A percentile compares a stretch with the other conserved stretches of the same genome.
phyloP scores from a whole-genome alignment of 2,888 invertebrate genomes.

The Alcis repandata region DNA sequence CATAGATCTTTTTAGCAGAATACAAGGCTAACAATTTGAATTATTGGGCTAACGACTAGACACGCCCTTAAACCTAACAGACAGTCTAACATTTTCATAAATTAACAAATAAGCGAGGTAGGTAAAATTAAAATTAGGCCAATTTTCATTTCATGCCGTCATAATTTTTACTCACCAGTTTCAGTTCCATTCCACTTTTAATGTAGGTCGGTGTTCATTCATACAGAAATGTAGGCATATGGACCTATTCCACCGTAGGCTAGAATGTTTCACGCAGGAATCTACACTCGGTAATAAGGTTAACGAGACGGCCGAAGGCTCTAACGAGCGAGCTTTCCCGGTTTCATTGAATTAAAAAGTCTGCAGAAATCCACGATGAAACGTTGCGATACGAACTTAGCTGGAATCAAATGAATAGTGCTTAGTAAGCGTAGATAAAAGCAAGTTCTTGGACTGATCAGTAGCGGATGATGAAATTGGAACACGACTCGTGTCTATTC shows the following conservation, averaged over 20 bases:
- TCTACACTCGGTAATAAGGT: slow-evolving; percentile 71
- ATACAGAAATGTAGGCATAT: slow-evolving; percentile 50
- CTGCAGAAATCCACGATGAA: slow-evolving; percentile 43
- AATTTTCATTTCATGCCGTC: slow-evolving; percentile 6
- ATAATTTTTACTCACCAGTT: slow-evolving; percentile 33
- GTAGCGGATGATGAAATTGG: slow-evolving; percentile 54
- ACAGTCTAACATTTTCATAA: neutral
- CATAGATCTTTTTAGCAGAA: neutral
- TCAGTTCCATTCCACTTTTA: slow-evolving; percentile 43
- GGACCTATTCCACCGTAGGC: slow-evolving; percentile 44
- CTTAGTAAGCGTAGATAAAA: slow-evolving; percentile 36
- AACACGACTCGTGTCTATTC: slow-evolving; percentile 55
- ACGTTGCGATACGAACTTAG: slow-evolving; percentile 22
- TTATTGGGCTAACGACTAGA: neutral
- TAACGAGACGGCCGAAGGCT: slow-evolving; percentile 74
- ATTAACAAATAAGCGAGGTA: neutral
- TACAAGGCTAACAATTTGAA: neutral
- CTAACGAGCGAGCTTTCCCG: slow-evolving; percentile 69
- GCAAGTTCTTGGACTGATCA: slow-evolving; percentile 40
- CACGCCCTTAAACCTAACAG: neutral
- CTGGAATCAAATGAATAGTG: slow-evolving; percentile 30
- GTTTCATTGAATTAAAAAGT: slow-evolving; percentile 67
- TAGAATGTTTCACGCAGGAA: slow-evolving; percentile 56
- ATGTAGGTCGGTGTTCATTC: slow-evolving; percentile 55
- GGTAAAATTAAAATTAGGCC: neutral